Evolutionary conservation across 2,113 vertebrate genomes (phyloP).

Genomic region (Melanocharis versteri): DNA sequence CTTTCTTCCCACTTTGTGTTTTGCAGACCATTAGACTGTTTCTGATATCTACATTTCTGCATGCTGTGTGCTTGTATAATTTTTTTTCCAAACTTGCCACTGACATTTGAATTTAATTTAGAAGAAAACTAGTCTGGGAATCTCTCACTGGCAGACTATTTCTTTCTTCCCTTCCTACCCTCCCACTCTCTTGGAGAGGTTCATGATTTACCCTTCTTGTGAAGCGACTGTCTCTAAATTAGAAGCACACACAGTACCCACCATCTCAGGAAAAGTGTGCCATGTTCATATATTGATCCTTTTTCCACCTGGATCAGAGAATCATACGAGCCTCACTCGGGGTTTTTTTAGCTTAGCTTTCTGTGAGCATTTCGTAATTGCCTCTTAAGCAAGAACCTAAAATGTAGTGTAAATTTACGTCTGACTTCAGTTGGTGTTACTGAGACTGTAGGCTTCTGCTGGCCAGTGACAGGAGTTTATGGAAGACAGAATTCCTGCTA

Average conservation of each 20-base stretch:
- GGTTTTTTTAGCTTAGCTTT: neutral
- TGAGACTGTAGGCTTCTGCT: neutral
- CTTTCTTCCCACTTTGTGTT: neutral
- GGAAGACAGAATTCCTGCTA: neutral
- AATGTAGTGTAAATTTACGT: neutral
- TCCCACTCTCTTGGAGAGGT: constrained; percentile 31
- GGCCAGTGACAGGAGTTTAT: neutral
- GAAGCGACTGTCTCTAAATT: constrained; percentile 7
- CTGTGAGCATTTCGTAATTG: neutral
- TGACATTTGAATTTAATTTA: constrained; percentile 4
- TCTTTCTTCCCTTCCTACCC: neutral
- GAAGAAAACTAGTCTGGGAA: neutral
- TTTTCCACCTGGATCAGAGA: constrained; percentile 12
- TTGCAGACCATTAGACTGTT: neutral
- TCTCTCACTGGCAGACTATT: constrained; percentile 3
- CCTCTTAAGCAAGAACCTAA: neutral
- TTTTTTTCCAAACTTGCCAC: neutral
- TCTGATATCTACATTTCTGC: neutral
- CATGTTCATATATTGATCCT: neutral
- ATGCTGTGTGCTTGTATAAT: neutral
- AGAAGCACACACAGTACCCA: neutral
- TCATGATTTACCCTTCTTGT: constrained; percentile 10
- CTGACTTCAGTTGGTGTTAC: neutral
- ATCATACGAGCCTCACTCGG: neutral
- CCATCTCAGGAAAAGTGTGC: neutral